Percentiles rank a stretch among this genome's conserved stretches.
phyloP scores from a whole-genome alignment of 2,797 vertebrate species.

The Macropodus opercularis region DNA sequence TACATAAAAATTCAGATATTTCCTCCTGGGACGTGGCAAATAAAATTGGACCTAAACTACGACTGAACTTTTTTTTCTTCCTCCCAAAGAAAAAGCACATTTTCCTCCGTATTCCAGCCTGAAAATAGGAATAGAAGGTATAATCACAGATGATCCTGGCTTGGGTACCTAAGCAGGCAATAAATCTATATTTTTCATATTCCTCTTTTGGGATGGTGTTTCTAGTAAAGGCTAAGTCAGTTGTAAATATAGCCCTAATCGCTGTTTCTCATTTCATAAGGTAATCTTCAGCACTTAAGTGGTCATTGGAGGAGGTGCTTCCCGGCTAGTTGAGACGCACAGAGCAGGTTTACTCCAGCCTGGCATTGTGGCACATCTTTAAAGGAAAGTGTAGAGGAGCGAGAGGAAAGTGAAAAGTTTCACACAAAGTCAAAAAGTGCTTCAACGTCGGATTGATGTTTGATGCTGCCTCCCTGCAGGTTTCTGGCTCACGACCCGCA shows the following conservation, averaged over 20 bases:
- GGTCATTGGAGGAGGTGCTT: conserved; percentile 57
- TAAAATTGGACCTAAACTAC: conserved; percentile 45
- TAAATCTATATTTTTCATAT: conserved; percentile 73
- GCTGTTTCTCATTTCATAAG: conserved; percentile 55
- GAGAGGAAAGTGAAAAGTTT: conserved; percentile 2
- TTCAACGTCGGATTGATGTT: neutral
- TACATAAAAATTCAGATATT: conserved; percentile 32
- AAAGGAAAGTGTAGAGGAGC: neutral
- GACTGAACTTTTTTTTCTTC: conserved; percentile 52
- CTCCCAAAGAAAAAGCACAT: conserved; percentile 31
- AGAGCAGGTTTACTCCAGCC: conserved; percentile 57
- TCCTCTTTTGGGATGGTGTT: conserved; percentile 58
- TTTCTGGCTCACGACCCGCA: conserved; percentile 6
- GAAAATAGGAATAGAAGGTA: conserved; percentile 71
- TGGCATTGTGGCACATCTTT: conserved; percentile 38
- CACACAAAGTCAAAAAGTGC: conserved; percentile 10
- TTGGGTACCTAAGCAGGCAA: conserved; percentile 67
- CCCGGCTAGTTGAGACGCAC: conserved; percentile 43
- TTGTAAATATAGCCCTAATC: conserved; percentile 68
- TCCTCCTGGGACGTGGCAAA: conserved; percentile 44
- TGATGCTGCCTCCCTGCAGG: neutral
- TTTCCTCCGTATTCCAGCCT: conserved; percentile 44
- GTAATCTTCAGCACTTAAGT: conserved; percentile 62
- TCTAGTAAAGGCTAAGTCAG: conserved; percentile 53
- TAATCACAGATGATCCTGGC: conserved; percentile 79